Evolutionary conservation across 2,797 vertebrate genomes (phyloP).

Genomic region (Danio tinwini): DNA sequence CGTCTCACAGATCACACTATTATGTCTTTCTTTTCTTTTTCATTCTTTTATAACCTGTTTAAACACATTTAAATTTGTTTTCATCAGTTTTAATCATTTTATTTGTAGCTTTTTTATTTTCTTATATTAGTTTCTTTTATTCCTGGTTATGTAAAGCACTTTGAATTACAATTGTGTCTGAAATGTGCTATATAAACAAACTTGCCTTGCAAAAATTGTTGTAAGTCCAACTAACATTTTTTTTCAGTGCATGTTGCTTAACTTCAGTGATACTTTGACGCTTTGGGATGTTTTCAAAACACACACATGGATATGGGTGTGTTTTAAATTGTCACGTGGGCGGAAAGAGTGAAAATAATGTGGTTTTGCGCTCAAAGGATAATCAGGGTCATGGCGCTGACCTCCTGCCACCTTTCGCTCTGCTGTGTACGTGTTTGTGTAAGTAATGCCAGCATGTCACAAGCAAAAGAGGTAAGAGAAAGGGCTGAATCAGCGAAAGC

Average conservation of each 20-base stretch:
- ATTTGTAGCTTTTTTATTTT: too few relatives aligned
- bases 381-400: slow-evolving; percentile 61
- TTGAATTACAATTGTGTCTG: too few relatives aligned
- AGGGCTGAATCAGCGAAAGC: slow-evolving; percentile 71
- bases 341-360: slow-evolving; percentile 23
- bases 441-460: slow-evolving; percentile 68
- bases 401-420: slow-evolving; percentile 62
- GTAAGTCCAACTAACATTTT: too few relatives aligned
- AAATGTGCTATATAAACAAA: too few relatives aligned
- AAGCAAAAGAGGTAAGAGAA: slow-evolving; percentile 62
- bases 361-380: slow-evolving; percentile 56
- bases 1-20: too few relatives aligned
- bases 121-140: too few relatives aligned
- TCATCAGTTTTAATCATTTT: too few relatives aligned
- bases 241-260: neutral
- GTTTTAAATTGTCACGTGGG: neutral
- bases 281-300: neutral
- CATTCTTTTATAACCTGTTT: too few relatives aligned
- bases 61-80: too few relatives aligned
- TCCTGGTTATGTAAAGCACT: too few relatives aligned
- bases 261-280: neutral
- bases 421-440: slow-evolving; percentile 34
- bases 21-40: too few relatives aligned
- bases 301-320: neutral
- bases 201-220: too few relatives aligned